phyloP scores from a whole-genome alignment of 1,140 invertebrate genomes.

The Sarcophaga peregrina region DNA sequence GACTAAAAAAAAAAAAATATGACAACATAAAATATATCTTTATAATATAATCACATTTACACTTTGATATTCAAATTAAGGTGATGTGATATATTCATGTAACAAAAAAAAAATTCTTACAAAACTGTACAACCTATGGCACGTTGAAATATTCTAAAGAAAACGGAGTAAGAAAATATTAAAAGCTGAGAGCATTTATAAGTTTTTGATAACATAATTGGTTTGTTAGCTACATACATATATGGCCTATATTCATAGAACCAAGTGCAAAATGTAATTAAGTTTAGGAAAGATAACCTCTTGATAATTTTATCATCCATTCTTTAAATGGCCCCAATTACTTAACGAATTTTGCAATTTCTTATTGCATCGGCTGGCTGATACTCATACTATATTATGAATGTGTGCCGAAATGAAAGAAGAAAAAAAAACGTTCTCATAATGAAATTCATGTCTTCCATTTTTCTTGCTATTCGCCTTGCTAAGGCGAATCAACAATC shows the following conservation, averaged over 20 bases:
- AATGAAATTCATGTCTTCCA: neutral
- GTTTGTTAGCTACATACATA: too few relatives aligned
- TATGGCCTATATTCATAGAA: too few relatives aligned
- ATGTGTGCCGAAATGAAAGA: neutral
- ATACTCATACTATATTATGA: too few relatives aligned
- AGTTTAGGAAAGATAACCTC: too few relatives aligned
- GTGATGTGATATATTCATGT: neutral
- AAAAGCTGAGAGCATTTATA: too few relatives aligned
- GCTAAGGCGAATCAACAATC: neutral
- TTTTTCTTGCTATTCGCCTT: neutral
- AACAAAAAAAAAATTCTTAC: neutral
- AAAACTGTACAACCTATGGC: neutral
- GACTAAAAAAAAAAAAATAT: neutral
- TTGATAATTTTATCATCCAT: too few relatives aligned
- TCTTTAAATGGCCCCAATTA: too few relatives aligned
- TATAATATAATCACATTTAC: neutral
- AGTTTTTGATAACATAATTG: too few relatives aligned
- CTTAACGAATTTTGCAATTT: too few relatives aligned
- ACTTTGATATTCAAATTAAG: conserved; percentile 7
- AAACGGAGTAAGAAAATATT: too few relatives aligned
- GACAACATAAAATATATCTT: neutral
- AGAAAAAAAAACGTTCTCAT: neutral
- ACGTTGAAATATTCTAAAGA: neutral
- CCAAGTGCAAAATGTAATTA: too few relatives aligned
- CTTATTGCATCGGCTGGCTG: too few relatives aligned